Evolutionary conservation across 2,113 vertebrate species (phyloP).

Genomic region (Chaenocephalus aceratus): DNA sequence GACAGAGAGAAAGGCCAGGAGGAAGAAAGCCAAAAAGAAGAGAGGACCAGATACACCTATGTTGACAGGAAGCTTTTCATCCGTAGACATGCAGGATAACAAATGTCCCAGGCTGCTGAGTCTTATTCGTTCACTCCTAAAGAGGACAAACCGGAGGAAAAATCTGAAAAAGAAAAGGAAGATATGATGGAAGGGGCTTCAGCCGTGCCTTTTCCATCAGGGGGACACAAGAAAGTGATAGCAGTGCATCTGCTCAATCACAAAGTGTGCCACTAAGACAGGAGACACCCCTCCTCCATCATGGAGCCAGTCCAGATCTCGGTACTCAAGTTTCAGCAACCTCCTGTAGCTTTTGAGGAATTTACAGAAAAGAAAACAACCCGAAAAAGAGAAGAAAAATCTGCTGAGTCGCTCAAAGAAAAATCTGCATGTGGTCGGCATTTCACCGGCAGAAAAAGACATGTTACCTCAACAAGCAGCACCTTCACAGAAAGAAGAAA

Average conservation of each 20-base stretch:
- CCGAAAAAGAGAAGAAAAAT: constrained; percentile 67
- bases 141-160: constrained; percentile 81
- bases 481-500: constrained; percentile 39
- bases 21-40: constrained; percentile 84
- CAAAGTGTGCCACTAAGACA: constrained; percentile 34
- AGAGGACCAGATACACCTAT: constrained; percentile 88
- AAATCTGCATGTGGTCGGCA: constrained; percentile 66
- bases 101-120: constrained; percentile 70
- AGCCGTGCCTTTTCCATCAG: constrained; percentile 29
- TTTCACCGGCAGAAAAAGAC: constrained; percentile 71
- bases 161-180: constrained; percentile 77
- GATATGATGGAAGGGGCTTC: constrained; percentile 48
- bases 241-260: constrained; percentile 35
- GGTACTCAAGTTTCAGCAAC: constrained; percentile 40
- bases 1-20: constrained; percentile 76
- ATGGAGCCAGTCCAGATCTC: constrained; percentile 72
- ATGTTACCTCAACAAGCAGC: constrained; percentile 56
- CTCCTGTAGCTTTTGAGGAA: constrained; percentile 41
- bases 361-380: constrained; percentile 60
- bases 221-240: constrained; percentile 36
- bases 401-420: constrained; percentile 60
- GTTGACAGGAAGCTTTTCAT: constrained; percentile 87
- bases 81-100: constrained; percentile 88
- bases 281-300: constrained; percentile 50
- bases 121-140: constrained; percentile 71